A percentile compares a stretch with the other conserved stretches of the same genome.
Evolutionary conservation across 35 echinoderm and acorn worm genomes (phyloP).

Genomic region (Apostichopus californicus): DNA sequence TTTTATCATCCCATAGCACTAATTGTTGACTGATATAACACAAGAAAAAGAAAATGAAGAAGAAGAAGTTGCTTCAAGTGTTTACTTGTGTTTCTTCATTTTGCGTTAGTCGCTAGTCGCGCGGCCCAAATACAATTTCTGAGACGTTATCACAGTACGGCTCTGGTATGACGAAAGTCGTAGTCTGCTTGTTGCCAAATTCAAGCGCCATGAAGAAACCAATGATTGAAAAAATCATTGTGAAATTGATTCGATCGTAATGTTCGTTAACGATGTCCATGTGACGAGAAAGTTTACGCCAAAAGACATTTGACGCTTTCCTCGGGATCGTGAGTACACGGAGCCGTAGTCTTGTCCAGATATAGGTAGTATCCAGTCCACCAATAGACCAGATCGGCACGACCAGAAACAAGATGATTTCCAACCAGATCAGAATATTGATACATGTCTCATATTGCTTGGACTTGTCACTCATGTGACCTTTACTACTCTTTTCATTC

Average conservation of each 20-base stretch:
- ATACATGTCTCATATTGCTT: constrained; percentile 36
- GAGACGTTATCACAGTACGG: constrained; percentile 3
- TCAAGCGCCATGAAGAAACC: constrained; percentile 69
- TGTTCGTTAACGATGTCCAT: constrained; percentile 61
- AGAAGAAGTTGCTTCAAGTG: no score
- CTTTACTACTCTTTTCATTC: background rate
- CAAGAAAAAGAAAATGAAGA: no score
- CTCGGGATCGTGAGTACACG: constrained; percentile 53
- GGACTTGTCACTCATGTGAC: background rate
- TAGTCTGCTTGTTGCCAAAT: constrained; percentile 60
- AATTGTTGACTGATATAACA: no score
- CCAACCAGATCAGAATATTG: constrained; percentile 67
- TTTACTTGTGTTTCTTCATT: no score
- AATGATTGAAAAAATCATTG: constrained; percentile 75
- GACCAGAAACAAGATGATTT: constrained; percentile 63
- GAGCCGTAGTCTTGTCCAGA: constrained; percentile 53
- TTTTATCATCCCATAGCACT: no score
- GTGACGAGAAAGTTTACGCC: constrained; percentile 43
- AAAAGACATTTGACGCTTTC: constrained; percentile 22
- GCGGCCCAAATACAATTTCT: background rate
- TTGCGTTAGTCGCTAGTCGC: no score
- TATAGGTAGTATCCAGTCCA: constrained; percentile 51
- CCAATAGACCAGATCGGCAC: constrained; percentile 60
- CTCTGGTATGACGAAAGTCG: constrained; percentile 27
- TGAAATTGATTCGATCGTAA: constrained; percentile 30